Conservation (phyloP, 1,140 invertebrate genomes). For the Papilio dardanus region DNA sequence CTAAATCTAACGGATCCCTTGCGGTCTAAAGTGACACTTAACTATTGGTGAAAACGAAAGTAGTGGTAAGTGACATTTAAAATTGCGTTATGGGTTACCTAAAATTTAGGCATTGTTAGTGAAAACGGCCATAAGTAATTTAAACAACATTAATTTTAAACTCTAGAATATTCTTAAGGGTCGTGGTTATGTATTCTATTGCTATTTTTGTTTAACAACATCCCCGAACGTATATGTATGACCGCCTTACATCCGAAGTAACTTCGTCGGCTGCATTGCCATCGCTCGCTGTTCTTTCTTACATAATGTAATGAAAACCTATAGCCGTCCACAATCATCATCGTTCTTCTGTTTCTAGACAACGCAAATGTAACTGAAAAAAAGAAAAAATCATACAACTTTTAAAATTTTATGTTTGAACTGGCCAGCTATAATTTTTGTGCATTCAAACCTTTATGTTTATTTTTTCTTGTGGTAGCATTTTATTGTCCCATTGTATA, state of each 20-base stretch:
- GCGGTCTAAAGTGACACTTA: too few species aligned
- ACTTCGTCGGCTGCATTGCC: constrained; percentile 66
- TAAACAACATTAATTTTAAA: too few species aligned
- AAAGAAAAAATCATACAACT: constrained; percentile 16
- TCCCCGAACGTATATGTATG: constrained; percentile 52
- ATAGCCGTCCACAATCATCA: constrained; percentile 63
- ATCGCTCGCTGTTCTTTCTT: constrained; percentile 57
- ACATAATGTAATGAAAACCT: constrained; percentile 64
- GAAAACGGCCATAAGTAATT: too few species aligned
- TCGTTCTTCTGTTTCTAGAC: constrained; percentile 58
- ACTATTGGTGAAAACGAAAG: too few species aligned
- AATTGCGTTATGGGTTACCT: too few species aligned
- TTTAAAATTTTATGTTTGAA: neutral
- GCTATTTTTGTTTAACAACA: constrained; percentile 48
- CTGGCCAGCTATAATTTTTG: neutral
- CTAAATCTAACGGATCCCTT: too few species aligned
- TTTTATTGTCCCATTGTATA: neutral
- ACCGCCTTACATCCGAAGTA: constrained; percentile 70
- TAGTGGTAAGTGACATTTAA: too few species aligned
- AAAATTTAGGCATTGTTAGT: too few species aligned
- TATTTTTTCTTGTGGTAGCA: neutral
- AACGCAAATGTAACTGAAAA: constrained; percentile 58
- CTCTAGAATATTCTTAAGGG: constrained; percentile 29
- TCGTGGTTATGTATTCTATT: constrained; percentile 58
- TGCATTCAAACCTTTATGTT: neutral